Conservation (phyloP, 2,888 invertebrate species). For the Gibbula magus region DNA sequence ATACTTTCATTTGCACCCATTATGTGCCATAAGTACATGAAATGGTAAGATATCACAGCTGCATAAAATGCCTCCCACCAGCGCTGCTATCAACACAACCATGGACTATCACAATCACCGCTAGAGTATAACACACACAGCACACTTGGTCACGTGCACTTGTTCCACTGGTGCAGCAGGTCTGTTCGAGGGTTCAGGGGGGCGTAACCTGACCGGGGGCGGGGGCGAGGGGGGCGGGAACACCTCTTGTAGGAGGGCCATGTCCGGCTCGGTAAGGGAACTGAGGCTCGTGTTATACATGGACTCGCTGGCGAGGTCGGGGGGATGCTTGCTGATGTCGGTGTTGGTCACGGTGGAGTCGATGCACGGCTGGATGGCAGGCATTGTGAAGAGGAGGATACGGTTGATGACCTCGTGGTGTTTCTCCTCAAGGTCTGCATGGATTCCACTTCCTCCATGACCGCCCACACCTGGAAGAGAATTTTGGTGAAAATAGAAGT, state of each 20-base stretch:
- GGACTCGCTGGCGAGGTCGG: slow-evolving; percentile 8
- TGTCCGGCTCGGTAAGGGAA: slow-evolving; percentile 36
- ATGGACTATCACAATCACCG: neutral
- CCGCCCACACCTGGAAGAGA: slow-evolving; percentile 71
- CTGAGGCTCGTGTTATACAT: slow-evolving; percentile 37
- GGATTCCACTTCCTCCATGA: slow-evolving; percentile 74
- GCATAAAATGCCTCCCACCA: neutral
- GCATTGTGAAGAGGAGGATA: slow-evolving; percentile 62
- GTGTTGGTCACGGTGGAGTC: slow-evolving; percentile 46
- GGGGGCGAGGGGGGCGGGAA: neutral
- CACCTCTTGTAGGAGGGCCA: slow-evolving; percentile 2
- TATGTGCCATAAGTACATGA: neutral
- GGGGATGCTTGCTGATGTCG: slow-evolving; percentile 36
- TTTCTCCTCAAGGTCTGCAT: slow-evolving; percentile 72
- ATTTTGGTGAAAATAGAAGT: no score
- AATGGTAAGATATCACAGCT: neutral
- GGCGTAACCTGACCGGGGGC: neutral
- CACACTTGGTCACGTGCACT: slow-evolving; percentile 65
- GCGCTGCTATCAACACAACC: neutral
- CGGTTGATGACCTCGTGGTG: slow-evolving; percentile 71
- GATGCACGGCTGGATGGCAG: slow-evolving; percentile 54
- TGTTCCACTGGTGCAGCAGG: slow-evolving; percentile 46
- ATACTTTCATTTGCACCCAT: neutral
- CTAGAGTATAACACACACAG: slow-evolving; percentile 66
- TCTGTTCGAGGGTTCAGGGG: neutral